phyloP scores from a whole-genome alignment of 2,113 vertebrate genomes.

The Polyodon spathula region DNA sequence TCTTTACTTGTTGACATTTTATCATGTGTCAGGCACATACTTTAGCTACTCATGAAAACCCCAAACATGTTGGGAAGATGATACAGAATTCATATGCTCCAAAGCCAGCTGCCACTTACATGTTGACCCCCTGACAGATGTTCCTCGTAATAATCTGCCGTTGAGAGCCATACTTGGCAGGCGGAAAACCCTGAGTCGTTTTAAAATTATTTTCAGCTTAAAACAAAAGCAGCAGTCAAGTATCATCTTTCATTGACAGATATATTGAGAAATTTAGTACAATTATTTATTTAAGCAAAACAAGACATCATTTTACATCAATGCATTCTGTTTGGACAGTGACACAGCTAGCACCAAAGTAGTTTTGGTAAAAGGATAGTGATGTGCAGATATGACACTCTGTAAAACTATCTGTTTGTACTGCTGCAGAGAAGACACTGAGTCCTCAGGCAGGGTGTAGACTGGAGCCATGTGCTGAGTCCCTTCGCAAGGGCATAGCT shows the following conservation, averaged over 20 bases:
- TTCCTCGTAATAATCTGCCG: slow-evolving; percentile 62
- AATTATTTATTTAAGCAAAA: slow-evolving; percentile 54
- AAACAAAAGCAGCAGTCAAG: slow-evolving; percentile 68
- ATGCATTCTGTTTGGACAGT: slow-evolving; percentile 2
- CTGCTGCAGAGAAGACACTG: slow-evolving; percentile 7
- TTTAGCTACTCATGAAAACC: background rate
- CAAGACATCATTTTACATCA: slow-evolving; percentile 10
- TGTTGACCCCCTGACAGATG: slow-evolving; percentile 61
- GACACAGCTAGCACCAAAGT: slow-evolving; percentile 18
- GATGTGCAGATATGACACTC: slow-evolving; percentile 26
- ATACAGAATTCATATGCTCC: slow-evolving; percentile 42
- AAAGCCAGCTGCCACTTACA: slow-evolving; percentile 50
- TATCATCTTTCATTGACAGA: slow-evolving; percentile 54
- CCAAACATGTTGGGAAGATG: slow-evolving; percentile 43
- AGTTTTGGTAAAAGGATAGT: slow-evolving; percentile 26
- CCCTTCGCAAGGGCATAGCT: slow-evolving; percentile 47
- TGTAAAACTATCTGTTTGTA: slow-evolving; percentile 36
- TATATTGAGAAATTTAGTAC: slow-evolving; percentile 55
- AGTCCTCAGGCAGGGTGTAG: slow-evolving; percentile 14
- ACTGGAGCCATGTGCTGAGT: slow-evolving; percentile 39
- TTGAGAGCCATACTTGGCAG: slow-evolving; percentile 60
- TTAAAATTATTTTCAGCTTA: slow-evolving; percentile 39
- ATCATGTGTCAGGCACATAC: too few species aligned
- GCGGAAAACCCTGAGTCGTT: slow-evolving; percentile 54
- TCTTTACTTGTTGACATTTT: too few species aligned